Conservation (phyloP, 2,797 vertebrate species). For the Oryzias sinensis region DNA sequence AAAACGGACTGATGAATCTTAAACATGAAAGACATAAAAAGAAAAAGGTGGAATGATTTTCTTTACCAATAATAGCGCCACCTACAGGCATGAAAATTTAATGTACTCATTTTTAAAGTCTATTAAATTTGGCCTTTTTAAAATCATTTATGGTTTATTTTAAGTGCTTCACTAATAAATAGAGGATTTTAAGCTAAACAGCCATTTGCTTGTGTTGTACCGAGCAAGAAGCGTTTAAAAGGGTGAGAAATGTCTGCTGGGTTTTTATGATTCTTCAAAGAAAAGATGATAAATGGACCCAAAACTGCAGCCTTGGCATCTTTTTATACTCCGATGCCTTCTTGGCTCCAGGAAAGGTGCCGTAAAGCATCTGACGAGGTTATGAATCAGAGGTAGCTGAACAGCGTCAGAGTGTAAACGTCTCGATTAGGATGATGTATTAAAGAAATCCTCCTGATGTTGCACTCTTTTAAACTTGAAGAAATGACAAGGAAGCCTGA, state of each 20-base stretch:
- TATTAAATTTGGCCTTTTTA: too few species aligned
- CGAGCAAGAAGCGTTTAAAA: not conserved
- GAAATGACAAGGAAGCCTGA: constrained; percentile 5
- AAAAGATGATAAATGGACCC: constrained; percentile 17
- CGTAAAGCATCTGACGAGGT: constrained; percentile 3
- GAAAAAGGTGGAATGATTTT: too few species aligned
- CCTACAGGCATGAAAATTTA: too few species aligned
- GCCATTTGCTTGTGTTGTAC: too few species aligned
- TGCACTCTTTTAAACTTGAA: constrained; percentile 13
- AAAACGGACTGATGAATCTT: too few species aligned
- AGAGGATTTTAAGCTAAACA: too few species aligned
- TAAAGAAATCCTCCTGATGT: constrained; percentile 30
- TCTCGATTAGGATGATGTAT: constrained; percentile 15
- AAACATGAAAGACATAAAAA: too few species aligned
- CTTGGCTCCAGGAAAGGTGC: not conserved
- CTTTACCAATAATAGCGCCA: too few species aligned
- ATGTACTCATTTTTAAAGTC: too few species aligned
- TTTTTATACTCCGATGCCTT: constrained; percentile 1
- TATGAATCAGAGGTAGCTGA: constrained; percentile 12
- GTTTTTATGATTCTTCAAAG: not conserved
- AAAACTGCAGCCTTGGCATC: constrained; percentile 21
- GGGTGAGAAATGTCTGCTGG: not conserved
- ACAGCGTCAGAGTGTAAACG: constrained; percentile 15
- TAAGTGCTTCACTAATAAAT: too few species aligned
- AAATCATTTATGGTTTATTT: too few species aligned